Evolutionary conservation across 2,113 vertebrate species (phyloP).

Genomic region (Penelope pileata): DNA sequence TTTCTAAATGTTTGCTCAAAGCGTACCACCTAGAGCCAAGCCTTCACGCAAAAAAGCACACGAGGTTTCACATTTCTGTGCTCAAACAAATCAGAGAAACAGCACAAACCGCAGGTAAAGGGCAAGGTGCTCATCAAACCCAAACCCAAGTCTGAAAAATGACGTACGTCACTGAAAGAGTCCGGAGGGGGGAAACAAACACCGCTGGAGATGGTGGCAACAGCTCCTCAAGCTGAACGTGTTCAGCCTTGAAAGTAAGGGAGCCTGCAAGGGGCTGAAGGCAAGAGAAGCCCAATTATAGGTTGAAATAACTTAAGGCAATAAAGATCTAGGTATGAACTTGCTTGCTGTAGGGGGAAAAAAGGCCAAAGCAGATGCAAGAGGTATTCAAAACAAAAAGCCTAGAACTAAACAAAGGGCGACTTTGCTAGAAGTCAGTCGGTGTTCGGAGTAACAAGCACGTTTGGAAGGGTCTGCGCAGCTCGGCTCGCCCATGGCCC

Average conservation of each 20-base stretch:
- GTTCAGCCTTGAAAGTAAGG: slow-evolving; percentile 60
- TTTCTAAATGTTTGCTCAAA: neutral
- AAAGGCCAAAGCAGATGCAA: neutral
- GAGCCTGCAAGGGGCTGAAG: neutral
- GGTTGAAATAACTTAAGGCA: slow-evolving; percentile 50
- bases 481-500: neutral
- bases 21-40: neutral
- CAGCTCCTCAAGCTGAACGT: slow-evolving; percentile 30
- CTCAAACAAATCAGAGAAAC: neutral
- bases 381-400: slow-evolving; percentile 1
- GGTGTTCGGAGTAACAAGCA: slow-evolving; percentile 5
- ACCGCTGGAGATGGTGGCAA: neutral
- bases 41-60: neutral
- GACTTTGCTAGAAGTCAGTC: slow-evolving; percentile 37
- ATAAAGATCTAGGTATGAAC: slow-evolving; percentile 54
- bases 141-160: neutral
- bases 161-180: neutral
- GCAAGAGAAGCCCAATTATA: slow-evolving; percentile 58
- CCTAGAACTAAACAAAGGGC: slow-evolving; percentile 31
- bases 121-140: neutral
- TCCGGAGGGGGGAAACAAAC: neutral
- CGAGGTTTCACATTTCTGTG: neutral
- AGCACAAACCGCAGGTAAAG: neutral
- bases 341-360: slow-evolving; percentile 31
- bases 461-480: slow-evolving; percentile 3